These are phyloP conservation scores for Panthera leo DNA, from an alignment of 2,113 vertebrate genomes.

Conservation along the genomic window DNA sequence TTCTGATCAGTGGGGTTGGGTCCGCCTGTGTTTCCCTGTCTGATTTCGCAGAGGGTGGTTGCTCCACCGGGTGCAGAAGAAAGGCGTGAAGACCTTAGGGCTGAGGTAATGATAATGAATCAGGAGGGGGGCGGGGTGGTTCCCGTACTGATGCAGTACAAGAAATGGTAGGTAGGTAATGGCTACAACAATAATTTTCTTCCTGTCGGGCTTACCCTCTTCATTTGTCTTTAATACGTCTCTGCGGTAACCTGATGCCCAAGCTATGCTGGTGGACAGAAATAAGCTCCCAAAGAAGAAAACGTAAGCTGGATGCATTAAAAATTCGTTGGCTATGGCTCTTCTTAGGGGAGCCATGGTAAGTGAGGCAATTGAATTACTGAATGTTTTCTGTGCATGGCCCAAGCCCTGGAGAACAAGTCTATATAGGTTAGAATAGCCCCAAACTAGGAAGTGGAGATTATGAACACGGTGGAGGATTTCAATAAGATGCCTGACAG, in stretches of 20 bases:
- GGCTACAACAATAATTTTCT: conserved; percentile 48
- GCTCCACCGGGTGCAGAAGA: conserved; percentile 9
- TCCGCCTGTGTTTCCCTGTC: background rate
- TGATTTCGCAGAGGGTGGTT: conserved; percentile 43
- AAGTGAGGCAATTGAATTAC: conserved; percentile 52
- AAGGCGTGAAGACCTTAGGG: conserved; percentile 54
- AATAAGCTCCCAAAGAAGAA: conserved; percentile 47
- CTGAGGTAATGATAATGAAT: conserved; percentile 66
- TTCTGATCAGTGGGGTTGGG: conserved; percentile 52
- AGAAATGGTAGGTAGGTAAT: conserved; percentile 37
- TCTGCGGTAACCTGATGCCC: background rate
- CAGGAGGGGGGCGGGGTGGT: background rate
- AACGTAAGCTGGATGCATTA: conserved; percentile 19
- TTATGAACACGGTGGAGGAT: background rate
- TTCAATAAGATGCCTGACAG: conserved; percentile 48
- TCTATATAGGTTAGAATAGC: background rate
- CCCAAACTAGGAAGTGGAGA: conserved; percentile 9
- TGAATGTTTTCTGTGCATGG: conserved; percentile 53
- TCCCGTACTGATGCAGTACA: background rate
- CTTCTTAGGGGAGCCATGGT: conserved; percentile 62
- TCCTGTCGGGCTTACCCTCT: conserved; percentile 23
- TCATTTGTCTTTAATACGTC: conserved; percentile 50
- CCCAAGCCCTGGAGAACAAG: background rate
- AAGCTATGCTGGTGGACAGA: conserved; percentile 24
- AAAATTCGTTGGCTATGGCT: conserved; percentile 9